Evolutionary conservation across 2,888 invertebrate genomes (phyloP).

Genomic region (Ectobius pallidus): DNA sequence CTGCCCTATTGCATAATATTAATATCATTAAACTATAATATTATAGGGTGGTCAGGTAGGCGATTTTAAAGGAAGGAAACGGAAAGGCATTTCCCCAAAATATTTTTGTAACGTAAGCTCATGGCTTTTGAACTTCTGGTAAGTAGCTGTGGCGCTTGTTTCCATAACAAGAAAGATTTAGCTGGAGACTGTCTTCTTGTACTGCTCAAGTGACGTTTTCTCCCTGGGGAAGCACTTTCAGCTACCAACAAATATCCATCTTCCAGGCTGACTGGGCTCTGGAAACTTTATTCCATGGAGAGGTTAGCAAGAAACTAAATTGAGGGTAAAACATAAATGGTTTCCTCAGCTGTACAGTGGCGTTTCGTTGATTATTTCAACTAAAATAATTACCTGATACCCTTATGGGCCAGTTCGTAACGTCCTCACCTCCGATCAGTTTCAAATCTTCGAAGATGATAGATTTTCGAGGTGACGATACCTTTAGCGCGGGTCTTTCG

Average conservation of each 20-base stretch:
- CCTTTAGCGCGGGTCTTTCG: too few species aligned
- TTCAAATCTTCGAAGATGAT: too few species aligned
- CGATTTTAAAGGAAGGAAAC: slow-evolving; percentile 1
- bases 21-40: too few species aligned
- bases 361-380: background rate
- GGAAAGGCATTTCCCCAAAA: background rate
- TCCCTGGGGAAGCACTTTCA: slow-evolving; percentile 38
- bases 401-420: too few species aligned
- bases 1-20: too few species aligned
- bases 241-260: slow-evolving; percentile 33
- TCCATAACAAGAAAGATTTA: slow-evolving; percentile 1
- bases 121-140: background rate
- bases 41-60: too few species aligned
- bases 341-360: slow-evolving; percentile 1
- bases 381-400: too few species aligned
- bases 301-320: background rate
- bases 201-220: slow-evolving; percentile 21
- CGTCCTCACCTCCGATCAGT: too few species aligned
- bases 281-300: slow-evolving; percentile 14
- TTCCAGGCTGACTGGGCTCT: slow-evolving; percentile 9
- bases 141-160: too few species aligned
- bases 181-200: background rate
- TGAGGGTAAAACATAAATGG: background rate
- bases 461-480: too few species aligned
- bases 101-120: background rate